These are phyloP conservation scores for Eudemis profundana DNA, from an alignment of 2,888 invertebrate genomes.

Conservation along the genomic window DNA sequence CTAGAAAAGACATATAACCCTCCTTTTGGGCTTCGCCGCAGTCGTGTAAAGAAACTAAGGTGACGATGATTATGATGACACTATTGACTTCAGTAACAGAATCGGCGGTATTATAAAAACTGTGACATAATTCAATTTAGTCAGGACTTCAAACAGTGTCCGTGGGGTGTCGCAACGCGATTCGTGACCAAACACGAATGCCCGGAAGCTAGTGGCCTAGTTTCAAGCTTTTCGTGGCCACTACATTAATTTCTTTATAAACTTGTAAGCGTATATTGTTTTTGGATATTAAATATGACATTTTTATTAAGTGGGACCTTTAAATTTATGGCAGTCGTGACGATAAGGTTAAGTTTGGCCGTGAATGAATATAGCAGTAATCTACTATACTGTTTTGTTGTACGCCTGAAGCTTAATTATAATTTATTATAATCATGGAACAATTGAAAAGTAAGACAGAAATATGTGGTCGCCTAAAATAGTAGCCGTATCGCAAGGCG, in stretches of 20 bases:
- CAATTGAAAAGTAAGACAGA: too few species aligned
- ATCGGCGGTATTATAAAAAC: conserved; percentile 54
- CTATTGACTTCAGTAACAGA: conserved; percentile 23
- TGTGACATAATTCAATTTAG: conserved; percentile 61
- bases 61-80: conserved; percentile 13
- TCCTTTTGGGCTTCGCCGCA: too few species aligned
- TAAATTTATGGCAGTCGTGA: conserved; percentile 34
- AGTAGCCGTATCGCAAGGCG: too few species aligned
- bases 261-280: conserved; percentile 26
- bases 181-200: conserved; percentile 76
- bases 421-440: too few species aligned
- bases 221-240: conserved; percentile 73
- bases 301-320: conserved; percentile 21
- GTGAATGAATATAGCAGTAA: conserved; percentile 1
- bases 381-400: background rate
- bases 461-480: too few species aligned
- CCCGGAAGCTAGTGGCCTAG: conserved; percentile 76
- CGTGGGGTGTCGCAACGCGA: conserved; percentile 62
- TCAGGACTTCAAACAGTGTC: conserved; percentile 55
- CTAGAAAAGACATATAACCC: too few species aligned
- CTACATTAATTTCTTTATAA: conserved; percentile 46
- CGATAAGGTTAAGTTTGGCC: conserved; percentile 25
- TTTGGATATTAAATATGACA: conserved; percentile 30
- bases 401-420: background rate
- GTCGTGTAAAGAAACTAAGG: too few species aligned